Evolutionary conservation across 2,888 invertebrate species (phyloP).

Genomic region (Heliconius ethilla): DNA sequence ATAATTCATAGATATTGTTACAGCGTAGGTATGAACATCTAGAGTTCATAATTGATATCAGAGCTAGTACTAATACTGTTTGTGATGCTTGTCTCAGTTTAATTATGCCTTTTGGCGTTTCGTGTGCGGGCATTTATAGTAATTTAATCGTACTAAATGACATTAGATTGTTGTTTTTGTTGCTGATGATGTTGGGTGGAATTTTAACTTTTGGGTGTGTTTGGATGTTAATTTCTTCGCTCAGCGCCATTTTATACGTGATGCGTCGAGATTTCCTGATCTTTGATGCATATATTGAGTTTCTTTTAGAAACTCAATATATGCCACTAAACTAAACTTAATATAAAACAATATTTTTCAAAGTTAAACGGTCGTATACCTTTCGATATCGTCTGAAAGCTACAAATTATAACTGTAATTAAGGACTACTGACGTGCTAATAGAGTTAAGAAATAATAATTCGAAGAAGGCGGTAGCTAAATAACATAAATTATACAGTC

Average conservation of each 20-base stretch:
- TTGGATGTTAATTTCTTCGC: not conserved
- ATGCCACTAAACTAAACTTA: not conserved
- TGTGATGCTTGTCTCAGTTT: constrained; percentile 16
- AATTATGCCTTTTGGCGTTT: constrained; percentile 23
- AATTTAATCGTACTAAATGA: not conserved
- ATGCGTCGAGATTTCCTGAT: too few relatives aligned
- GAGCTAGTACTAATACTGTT: constrained; percentile 11
- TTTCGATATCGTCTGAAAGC: not conserved
- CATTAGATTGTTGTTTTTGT: not conserved
- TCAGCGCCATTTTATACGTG: not conserved
- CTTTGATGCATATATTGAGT: too few relatives aligned
- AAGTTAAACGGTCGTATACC: constrained; percentile 6
- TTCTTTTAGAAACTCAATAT: not conserved
- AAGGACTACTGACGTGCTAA: constrained; percentile 14
- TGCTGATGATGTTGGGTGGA: too few relatives aligned
- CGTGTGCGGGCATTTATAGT: not conserved
- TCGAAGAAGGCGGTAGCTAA: not conserved
- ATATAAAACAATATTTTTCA: not conserved
- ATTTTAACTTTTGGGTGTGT: too few relatives aligned
- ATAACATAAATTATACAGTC: constrained; percentile 13
- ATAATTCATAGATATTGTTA: constrained; percentile 25
- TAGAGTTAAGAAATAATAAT: constrained; percentile 7
- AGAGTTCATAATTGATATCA: constrained; percentile 25
- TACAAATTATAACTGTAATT: constrained; percentile 14
- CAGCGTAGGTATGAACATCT: constrained; percentile 1